A percentile compares a stretch with the other conserved stretches of the same genome.
Evolutionary conservation across 2,888 invertebrate species (phyloP).

Genomic region (Argynnis bischoffii): DNA sequence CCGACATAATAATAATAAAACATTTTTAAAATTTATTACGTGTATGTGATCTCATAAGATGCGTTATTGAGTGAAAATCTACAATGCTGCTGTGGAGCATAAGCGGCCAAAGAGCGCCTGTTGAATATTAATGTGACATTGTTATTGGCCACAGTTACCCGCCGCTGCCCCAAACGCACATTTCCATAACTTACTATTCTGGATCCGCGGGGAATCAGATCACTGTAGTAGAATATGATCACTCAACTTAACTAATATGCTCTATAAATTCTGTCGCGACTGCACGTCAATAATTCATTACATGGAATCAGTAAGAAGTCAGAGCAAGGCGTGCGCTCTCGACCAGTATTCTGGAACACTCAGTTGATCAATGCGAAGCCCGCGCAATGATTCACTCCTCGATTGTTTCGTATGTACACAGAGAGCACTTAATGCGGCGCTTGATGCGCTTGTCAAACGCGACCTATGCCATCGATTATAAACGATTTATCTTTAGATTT

Average conservation of each 20-base stretch:
- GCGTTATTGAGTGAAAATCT: slow-evolving; percentile 63
- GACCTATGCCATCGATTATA: slow-evolving; percentile 24
- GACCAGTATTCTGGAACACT: slow-evolving; percentile 34
- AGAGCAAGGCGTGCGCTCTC: slow-evolving; percentile 28
- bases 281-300: slow-evolving; percentile 65
- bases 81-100: slow-evolving; percentile 67
- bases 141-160: slow-evolving; percentile 81
- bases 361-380: slow-evolving; percentile 33
- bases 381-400: slow-evolving; percentile 53
- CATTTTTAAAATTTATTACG: slow-evolving; percentile 45
- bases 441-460: slow-evolving; percentile 36
- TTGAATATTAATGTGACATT: slow-evolving; percentile 82
- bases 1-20: slow-evolving; percentile 2
- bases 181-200: slow-evolving; percentile 83
- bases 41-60: slow-evolving; percentile 53
- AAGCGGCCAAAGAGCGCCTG: slow-evolving; percentile 75
- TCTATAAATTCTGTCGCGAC: slow-evolving; percentile 64
- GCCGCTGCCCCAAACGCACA: slow-evolving; percentile 80
- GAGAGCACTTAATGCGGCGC: slow-evolving; percentile 47
- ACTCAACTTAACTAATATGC: slow-evolving; percentile 65
- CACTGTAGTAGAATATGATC: slow-evolving; percentile 74
- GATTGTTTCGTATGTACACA: slow-evolving; percentile 51
- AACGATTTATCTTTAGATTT: slow-evolving; percentile 7
- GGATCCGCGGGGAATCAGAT: slow-evolving; percentile 78
- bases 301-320: slow-evolving; percentile 54